Percentiles rank a stretch among this genome's conserved stretches.
Conservation (phyloP, 2,888 invertebrate genomes). For the Mystacides longicornis region DNA sequence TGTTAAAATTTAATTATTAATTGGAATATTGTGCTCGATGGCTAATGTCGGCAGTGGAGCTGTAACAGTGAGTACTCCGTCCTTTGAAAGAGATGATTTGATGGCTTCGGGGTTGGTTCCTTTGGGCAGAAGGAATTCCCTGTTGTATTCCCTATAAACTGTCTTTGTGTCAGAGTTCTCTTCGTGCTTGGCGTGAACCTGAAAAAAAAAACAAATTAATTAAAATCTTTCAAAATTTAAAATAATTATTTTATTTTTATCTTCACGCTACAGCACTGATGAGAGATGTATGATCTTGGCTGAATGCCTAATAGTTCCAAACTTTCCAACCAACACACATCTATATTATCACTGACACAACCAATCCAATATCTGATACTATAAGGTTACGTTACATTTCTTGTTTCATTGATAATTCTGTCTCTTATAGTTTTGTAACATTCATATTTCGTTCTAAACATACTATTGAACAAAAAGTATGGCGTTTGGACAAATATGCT, state of each 20-base stretch:
- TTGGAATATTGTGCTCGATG: conserved; percentile 75
- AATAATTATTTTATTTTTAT: conserved; percentile 11
- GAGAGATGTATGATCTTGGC: conserved; percentile 19
- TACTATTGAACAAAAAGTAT: no score
- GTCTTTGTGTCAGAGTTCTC: conserved; percentile 95
- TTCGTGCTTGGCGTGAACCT: conserved; percentile 98
- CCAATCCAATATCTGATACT: not conserved
- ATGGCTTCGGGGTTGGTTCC: conserved; percentile 95
- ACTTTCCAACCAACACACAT: conserved; percentile 10
- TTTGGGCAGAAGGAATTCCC: conserved; percentile 93
- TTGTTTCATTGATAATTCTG: not conserved
- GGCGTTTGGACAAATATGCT: no score
- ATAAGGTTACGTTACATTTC: not conserved
- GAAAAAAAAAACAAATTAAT: conserved; percentile 24
- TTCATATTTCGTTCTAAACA: no score
- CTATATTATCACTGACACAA: not conserved
- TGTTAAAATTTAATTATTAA: conserved; percentile 49
- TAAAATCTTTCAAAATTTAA: conserved; percentile 2
- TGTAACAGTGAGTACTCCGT: conserved; percentile 94
- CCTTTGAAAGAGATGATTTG: conserved; percentile 91
- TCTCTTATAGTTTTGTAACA: no score
- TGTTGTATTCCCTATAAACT: conserved; percentile 96
- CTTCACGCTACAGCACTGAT: conserved; percentile 12
- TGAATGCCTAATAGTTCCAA: conserved; percentile 17
- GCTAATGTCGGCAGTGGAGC: conserved; percentile 88